These are phyloP conservation scores for Pterocles burchelli DNA, from an alignment of 2,113 vertebrate genomes.

Conservation along the genomic window DNA sequence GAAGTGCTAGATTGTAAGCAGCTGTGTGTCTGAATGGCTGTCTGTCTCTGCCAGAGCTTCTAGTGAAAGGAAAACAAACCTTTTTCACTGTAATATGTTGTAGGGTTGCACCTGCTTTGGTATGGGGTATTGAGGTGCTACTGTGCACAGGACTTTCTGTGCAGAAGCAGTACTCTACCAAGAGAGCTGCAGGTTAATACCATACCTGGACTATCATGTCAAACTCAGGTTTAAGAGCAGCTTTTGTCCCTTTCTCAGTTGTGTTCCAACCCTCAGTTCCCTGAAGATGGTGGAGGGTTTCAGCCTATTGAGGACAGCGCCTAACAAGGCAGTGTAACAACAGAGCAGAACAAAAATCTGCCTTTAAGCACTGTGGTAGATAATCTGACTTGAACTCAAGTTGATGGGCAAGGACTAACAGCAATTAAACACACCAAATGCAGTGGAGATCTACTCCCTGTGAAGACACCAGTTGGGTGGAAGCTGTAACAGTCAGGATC, in stretches of 20 bases:
- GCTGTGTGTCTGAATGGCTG: background rate
- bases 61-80: background rate
- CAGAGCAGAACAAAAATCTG: background rate
- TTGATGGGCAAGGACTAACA: background rate
- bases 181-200: background rate
- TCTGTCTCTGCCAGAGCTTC: background rate
- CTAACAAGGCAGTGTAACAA: background rate
- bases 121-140: background rate
- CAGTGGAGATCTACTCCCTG: no score
- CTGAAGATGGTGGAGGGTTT: background rate
- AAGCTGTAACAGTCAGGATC: background rate
- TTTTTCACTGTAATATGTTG: background rate
- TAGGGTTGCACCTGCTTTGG: accelerated
- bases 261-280: background rate
- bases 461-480: background rate
- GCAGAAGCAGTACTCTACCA: background rate
- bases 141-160: accelerated
- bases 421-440: background rate
- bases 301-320: background rate
- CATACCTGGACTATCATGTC: background rate
- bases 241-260: background rate
- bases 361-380: background rate
- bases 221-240: background rate
- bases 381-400: background rate
- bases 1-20: accelerated